Evolutionary conservation across 2,113 vertebrate genomes (phyloP), one percentile per base, ranked within the genome.

Genomic region (Malurus elegans): DNA sequence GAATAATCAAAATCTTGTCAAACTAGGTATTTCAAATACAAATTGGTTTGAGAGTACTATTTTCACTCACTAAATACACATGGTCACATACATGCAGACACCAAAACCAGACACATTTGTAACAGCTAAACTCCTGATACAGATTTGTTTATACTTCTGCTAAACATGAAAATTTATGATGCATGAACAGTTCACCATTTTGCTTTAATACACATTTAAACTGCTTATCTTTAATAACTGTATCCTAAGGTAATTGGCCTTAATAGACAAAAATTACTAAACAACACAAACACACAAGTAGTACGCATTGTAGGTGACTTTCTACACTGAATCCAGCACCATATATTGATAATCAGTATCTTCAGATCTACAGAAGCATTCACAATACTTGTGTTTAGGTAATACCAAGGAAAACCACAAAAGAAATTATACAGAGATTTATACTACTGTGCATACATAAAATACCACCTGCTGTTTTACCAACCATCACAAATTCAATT

Each of bases 401-500:
- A 93, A 90, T 15, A 88, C 7, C 79, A 95, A 71, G 21, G 67
- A 86, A 92, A 70, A 47, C 18, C 56, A 81, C 28, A 54, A 29
- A 93, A 95, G 65, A 86, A 94, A 86, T 86, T 88, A 92, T 13
- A 78, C 25, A 84, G 54, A 85, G 28, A 95, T 89, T 93, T 95
- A 86, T 93, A 56, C 29, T 58, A 10, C 32, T 80, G 67, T 56
- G 62, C 51, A 45, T 42, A 90, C 29, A 16, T 80, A 91, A 76
- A 75, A 86, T 58, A 94, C 61, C 32, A 88, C 70, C 76, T 95
- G 82, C 80, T 95, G 81, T 88, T 95, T 95, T 89, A 95, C 12
- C 91, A 92, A 64, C 51, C 90, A 91, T 51, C 61, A 82, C 38
- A 97, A 94, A 95, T 79, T 95, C 72, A 90, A 94, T 92, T 95